A percentile compares a stretch with the other conserved stretches of the same genome.
Conservation (phyloP, 2,113 vertebrate species). For the Plotosus lineatus region DNA sequence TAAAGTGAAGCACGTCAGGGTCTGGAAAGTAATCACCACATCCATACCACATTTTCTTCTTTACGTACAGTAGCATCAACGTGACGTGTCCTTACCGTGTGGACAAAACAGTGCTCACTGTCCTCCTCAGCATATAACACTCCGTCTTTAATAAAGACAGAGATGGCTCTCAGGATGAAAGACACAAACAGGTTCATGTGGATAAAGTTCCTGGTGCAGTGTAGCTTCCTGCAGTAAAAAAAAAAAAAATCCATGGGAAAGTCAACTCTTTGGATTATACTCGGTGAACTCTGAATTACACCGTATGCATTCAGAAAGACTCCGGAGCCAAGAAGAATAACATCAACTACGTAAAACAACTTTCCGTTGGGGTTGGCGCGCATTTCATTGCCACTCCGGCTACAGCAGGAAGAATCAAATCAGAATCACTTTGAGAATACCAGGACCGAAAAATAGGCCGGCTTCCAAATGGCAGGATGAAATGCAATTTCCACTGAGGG, state of each 20-base stretch:
- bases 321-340: background rate
- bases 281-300: background rate
- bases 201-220: conserved; percentile 98
- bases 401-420: conserved; percentile 20
- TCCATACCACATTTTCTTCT: no score
- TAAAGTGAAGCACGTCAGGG: no score
- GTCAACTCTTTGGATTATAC: background rate
- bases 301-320: background rate
- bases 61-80: no score
- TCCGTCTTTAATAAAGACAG: conserved; percentile 96
- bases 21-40: no score
- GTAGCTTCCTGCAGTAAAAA: conserved; percentile 83
- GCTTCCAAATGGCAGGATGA: conserved; percentile 23
- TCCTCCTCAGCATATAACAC: conserved; percentile 91
- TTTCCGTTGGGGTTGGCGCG: background rate
- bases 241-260: background rate
- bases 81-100: conserved; percentile 73
- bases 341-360: background rate
- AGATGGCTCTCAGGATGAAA: conserved; percentile 94
- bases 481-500: conserved; percentile 24
- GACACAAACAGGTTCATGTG: conserved; percentile 99
- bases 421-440: conserved; percentile 7
- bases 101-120: conserved; percentile 86
- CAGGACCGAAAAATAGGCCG: background rate
- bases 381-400: conserved; percentile 26